Evolutionary conservation across 2,888 invertebrate species (phyloP).

Genomic region (Troilus luridus): DNA sequence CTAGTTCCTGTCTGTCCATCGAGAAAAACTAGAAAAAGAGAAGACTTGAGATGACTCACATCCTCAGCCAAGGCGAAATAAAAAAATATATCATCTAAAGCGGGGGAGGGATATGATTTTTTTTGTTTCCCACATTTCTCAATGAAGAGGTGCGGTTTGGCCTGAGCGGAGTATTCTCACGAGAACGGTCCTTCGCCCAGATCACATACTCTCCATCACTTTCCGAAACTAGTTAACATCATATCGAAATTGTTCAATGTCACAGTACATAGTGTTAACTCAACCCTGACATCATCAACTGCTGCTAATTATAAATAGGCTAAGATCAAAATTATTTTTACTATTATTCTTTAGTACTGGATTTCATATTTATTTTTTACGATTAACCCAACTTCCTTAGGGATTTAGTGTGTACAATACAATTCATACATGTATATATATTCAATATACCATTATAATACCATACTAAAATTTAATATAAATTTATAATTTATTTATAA

Average conservation of each 20-base stretch:
- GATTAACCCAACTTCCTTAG: no score
- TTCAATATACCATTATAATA: no score
- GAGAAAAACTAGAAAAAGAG: constrained; percentile 10
- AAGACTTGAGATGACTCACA: neutral
- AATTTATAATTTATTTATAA: no score
- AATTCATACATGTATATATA: no score
- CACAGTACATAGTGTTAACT: neutral
- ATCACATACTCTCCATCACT: neutral
- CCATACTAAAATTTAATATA: no score
- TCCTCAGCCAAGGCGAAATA: neutral
- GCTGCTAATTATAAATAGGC: no score
- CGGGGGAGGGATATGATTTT: neutral
- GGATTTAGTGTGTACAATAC: no score
- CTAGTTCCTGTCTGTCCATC: constrained; percentile 4
- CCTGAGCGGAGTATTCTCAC: neutral
- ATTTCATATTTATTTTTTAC: no score
- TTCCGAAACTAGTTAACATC: constrained; percentile 9
- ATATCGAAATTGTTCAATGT: neutral
- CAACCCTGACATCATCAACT: no score
- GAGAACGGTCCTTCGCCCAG: neutral
- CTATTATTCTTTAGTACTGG: no score
- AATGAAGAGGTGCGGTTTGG: constrained; percentile 22
- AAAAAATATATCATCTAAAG: neutral
- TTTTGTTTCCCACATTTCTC: constrained; percentile 40
- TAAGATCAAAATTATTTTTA: no score